Evolutionary conservation across 2,888 invertebrate genomes (phyloP).

Genomic region (Parasteatoda lunata): DNA sequence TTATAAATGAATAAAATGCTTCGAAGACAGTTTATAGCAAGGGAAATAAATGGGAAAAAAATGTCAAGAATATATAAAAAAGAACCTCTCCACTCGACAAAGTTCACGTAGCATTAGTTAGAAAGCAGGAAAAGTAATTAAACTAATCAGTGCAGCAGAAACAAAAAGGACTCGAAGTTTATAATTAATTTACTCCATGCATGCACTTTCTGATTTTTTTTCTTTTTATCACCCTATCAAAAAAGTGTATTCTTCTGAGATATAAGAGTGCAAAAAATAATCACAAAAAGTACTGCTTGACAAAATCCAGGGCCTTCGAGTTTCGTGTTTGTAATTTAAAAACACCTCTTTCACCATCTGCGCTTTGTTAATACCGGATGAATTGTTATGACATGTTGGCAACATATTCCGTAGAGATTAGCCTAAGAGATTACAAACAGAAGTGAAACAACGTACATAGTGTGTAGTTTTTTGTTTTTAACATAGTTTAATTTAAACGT

Average conservation of each 20-base stretch:
- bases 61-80: not conserved
- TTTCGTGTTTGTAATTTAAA: constrained; percentile 23
- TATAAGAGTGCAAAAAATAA: constrained; percentile 46
- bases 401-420: constrained; percentile 9
- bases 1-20: constrained; percentile 45
- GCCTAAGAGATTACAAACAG: not conserved
- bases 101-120: constrained; percentile 28
- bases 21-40: constrained; percentile 7
- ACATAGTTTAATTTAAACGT: no score
- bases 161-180: constrained; percentile 55
- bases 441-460: not conserved
- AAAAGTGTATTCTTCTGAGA: constrained; percentile 39
- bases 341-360: constrained; percentile 23
- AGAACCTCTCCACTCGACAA: constrained; percentile 10
- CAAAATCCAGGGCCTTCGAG: constrained; percentile 49
- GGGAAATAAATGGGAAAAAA: constrained; percentile 3
- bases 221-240: constrained; percentile 41
- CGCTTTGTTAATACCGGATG: constrained; percentile 33
- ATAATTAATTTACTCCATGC: constrained; percentile 59
- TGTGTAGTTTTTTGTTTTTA: no score
- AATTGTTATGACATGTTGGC: constrained; percentile 11
- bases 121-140: constrained; percentile 57
- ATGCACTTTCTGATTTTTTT: constrained; percentile 15
- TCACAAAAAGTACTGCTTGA: constrained; percentile 22
- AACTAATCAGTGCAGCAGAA: constrained; percentile 62